These are phyloP conservation scores for Anableps anableps DNA, from an alignment of 2,797 vertebrate species.

Conservation along the genomic window DNA sequence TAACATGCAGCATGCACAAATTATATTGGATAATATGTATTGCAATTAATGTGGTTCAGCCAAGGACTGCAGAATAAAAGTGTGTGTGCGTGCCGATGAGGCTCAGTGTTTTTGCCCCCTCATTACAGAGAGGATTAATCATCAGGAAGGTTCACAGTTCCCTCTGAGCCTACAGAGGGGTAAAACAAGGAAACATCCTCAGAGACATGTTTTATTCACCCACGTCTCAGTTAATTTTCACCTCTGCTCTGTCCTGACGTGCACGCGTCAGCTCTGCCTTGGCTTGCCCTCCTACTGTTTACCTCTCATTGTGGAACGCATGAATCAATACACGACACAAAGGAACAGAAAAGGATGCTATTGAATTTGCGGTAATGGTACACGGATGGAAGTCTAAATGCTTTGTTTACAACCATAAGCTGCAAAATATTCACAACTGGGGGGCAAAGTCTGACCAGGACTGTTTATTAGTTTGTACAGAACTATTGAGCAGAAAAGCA, in stretches of 20 bases:
- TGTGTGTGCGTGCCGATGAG: constrained; percentile 18
- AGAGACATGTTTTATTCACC: constrained; percentile 70
- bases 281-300: constrained; percentile 42
- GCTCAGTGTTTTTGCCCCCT: constrained; percentile 38
- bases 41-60: background rate
- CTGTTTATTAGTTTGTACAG: constrained; percentile 25
- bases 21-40: background rate
- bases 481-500: constrained; percentile 6
- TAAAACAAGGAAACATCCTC: constrained; percentile 58
- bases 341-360: constrained; percentile 21
- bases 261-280: constrained; percentile 52
- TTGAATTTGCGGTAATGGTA: constrained; percentile 16
- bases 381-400: constrained; percentile 4
- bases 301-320: constrained; percentile 42
- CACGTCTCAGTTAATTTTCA: constrained; percentile 71
- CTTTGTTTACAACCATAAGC: constrained; percentile 6
- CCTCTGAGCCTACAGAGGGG: constrained; percentile 30
- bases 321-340: constrained; percentile 53
- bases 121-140: constrained; percentile 64
- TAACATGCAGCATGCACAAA: background rate
- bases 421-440: constrained; percentile 15
- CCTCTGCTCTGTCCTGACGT: constrained; percentile 56
- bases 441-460: constrained; percentile 7
- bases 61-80: background rate
- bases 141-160: constrained; percentile 43